A percentile compares a stretch with the other conserved stretches of the same genome.
Conservation (phyloP, 2,888 invertebrate genomes). For the Rhimphoctona megacephalus region DNA sequence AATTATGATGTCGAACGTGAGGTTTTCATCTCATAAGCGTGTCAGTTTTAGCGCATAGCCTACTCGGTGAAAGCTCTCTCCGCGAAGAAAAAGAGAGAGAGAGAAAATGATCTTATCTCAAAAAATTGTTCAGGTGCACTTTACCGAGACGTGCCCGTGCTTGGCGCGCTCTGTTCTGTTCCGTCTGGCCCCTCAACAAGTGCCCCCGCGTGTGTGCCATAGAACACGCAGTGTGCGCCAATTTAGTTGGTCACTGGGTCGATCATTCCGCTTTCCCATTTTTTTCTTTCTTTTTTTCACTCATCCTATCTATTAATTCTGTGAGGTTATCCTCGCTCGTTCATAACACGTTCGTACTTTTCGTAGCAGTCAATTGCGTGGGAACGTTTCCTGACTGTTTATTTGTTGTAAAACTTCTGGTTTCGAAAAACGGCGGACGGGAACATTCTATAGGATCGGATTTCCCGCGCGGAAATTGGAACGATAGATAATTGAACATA, state of each 20-base stretch:
- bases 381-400: constrained; percentile 1
- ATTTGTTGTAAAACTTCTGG: constrained; percentile 9
- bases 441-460: background rate
- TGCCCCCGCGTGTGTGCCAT: constrained; percentile 4
- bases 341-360: background rate
- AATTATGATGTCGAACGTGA: constrained; percentile 20
- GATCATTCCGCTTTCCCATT: constrained; percentile 59
- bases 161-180: constrained; percentile 34
- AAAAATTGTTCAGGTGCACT: constrained; percentile 58
- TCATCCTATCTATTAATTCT: constrained; percentile 19
- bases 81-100: background rate
- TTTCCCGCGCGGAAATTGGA: constrained; percentile 4
- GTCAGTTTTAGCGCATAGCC: constrained; percentile 37
- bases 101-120: constrained; percentile 52
- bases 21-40: constrained; percentile 2
- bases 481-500: background rate
- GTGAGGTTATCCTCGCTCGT: constrained; percentile 26
- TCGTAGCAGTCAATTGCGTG: constrained; percentile 11
- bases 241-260: constrained; percentile 72
- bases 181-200: constrained; percentile 20
- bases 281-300: constrained; percentile 30
- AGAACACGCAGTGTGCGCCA: constrained; percentile 18
- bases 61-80: constrained; percentile 66
- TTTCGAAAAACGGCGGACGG: background rate
- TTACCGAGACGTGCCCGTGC: constrained; percentile 26